Conservation (phyloP, 1,140 invertebrate species). For the Adoxophyes honmai region DNA sequence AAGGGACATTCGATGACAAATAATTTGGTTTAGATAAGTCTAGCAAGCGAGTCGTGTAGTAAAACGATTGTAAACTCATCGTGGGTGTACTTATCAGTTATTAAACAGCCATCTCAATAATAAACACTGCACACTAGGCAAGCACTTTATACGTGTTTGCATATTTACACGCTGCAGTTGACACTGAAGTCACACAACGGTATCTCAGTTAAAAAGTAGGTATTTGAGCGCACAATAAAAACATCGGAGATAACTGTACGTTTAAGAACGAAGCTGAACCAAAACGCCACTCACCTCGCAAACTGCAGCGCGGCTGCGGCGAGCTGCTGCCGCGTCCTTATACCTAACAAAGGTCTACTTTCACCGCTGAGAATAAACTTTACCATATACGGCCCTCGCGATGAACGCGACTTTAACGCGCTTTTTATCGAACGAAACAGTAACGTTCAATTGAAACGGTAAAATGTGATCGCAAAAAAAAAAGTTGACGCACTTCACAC, state of each 20-base stretch:
- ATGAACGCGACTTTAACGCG: conserved; percentile 57
- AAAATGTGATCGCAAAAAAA: conserved; percentile 57
- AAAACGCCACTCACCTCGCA: conserved; percentile 61
- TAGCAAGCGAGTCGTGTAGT: too few relatives aligned
- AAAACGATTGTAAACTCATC: not conserved
- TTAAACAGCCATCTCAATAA: not conserved
- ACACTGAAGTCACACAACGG: conserved; percentile 7
- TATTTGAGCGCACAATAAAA: conserved; percentile 28
- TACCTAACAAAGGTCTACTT: conserved; percentile 73
- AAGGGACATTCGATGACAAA: conserved; percentile 2
- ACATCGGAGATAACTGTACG: conserved; percentile 45
- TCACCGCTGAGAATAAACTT: conserved; percentile 66
- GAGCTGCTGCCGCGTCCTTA: conserved; percentile 64
- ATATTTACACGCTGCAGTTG: conserved; percentile 1
- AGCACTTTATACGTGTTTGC: conserved; percentile 9
- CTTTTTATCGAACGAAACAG: conserved; percentile 67
- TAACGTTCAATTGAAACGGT: conserved; percentile 70
- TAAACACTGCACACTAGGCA: conserved; percentile 1
- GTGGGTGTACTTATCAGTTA: not conserved
- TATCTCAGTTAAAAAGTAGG: not conserved
- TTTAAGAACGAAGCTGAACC: conserved; percentile 49
- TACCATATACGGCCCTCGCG: conserved; percentile 63
- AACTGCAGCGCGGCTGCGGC: conserved; percentile 54
- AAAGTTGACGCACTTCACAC: conserved; percentile 52
- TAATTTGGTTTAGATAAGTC: not conserved